Conservation (phyloP, 53 echinoderm and acorn worm genomes). For the Henricia sp. region DNA sequence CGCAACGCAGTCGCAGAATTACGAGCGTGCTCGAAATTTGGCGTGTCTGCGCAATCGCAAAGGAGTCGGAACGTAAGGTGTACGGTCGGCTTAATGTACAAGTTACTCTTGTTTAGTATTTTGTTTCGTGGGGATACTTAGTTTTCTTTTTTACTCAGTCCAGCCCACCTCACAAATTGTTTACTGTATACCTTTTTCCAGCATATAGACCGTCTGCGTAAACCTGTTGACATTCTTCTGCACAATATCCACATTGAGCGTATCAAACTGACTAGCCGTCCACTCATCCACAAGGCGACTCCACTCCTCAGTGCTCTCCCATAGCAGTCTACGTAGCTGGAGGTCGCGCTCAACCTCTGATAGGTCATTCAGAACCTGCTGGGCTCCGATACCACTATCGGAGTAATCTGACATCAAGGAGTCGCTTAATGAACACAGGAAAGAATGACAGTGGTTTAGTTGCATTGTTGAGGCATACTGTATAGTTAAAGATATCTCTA, state of each 20-base stretch:
- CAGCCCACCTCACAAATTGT: background rate
- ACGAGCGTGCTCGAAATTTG: no score
- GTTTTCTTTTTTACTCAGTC: no score
- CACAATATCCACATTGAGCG: slow-evolving; percentile 89
- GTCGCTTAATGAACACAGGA: slow-evolving; percentile 5
- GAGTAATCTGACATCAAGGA: slow-evolving; percentile 55
- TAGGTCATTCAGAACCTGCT: slow-evolving; percentile 93
- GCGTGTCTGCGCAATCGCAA: no score
- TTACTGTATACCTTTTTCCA: slow-evolving; percentile 85
- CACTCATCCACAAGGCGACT: slow-evolving; percentile 91
- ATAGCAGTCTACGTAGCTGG: slow-evolving; percentile 85
- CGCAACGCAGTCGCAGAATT: no score
- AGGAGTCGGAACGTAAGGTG: no score
- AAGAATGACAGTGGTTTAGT: no score
- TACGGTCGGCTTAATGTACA: no score
- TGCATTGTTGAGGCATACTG: no score
- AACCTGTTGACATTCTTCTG: slow-evolving; percentile 99
- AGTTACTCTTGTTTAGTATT: no score
- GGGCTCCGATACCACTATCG: slow-evolving; percentile 76
- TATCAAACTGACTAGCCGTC: slow-evolving; percentile 93
- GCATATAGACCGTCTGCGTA: slow-evolving; percentile 98
- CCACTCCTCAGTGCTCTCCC: slow-evolving; percentile 98
- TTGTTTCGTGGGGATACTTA: no score
- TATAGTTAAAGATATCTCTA: no score
- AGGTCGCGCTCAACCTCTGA: slow-evolving; percentile 96